Evolutionary conservation across 2,888 invertebrate species (phyloP).

Genomic region (Dasysyrphus tricinctus): DNA sequence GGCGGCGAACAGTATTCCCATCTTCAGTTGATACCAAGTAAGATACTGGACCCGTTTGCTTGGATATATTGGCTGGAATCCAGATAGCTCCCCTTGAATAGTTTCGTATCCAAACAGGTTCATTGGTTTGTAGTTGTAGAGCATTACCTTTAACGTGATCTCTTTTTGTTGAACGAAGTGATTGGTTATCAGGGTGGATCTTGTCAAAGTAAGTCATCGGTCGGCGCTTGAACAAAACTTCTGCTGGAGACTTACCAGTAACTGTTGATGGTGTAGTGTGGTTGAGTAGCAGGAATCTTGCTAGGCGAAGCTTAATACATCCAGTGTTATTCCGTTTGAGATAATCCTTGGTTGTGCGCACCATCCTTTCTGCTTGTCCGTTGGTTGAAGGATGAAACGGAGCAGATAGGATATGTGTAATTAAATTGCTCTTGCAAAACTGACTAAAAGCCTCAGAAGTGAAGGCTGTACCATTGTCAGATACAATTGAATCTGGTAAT

Average conservation of each 20-base stretch:
- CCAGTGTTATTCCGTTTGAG: no score
- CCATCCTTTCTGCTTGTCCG: no score
- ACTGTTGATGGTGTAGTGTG: not conserved
- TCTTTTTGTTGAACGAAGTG: no score
- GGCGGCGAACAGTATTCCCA: no score
- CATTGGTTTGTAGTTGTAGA: no score
- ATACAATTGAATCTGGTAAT: conserved; percentile 48
- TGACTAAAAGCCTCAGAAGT: not conserved
- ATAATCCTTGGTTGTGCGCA: no score
- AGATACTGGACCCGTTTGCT: no score
- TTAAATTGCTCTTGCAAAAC: not conserved
- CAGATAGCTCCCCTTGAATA: no score
- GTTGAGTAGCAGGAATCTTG: not conserved
- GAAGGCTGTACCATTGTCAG: conserved; percentile 11
- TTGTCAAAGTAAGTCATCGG: not conserved
- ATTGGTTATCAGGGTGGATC: not conserved
- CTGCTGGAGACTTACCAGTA: not conserved
- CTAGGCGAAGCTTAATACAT: not conserved
- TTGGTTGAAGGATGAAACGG: conserved; percentile 35
- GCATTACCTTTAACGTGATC: no score
- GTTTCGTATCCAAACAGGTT: no score
- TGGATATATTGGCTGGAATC: no score
- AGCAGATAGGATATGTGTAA: conserved; percentile 53
- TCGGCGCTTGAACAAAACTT: not conserved
- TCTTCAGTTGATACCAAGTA: no score